These are phyloP conservation scores for Ophion obscuratus DNA, from an alignment of 2,888 invertebrate genomes.

Conservation along the genomic window DNA sequence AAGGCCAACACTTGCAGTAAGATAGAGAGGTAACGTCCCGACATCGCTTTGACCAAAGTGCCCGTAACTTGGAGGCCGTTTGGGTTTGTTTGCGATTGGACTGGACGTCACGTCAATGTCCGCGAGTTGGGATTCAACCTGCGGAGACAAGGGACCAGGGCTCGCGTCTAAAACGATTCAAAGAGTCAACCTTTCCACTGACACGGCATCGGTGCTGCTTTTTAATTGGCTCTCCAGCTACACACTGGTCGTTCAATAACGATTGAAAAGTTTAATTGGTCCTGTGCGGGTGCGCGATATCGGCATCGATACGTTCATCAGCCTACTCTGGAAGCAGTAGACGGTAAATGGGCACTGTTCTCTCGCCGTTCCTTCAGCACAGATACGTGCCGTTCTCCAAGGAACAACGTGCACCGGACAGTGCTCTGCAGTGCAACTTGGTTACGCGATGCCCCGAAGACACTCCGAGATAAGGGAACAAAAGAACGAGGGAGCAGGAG, in stretches of 20 bases:
- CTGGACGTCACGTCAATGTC: too few relatives aligned
- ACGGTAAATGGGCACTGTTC: constrained; percentile 28
- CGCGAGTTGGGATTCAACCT: too few relatives aligned
- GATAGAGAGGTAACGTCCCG: too few relatives aligned
- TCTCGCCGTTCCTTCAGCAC: neutral
- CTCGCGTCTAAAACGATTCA: too few relatives aligned
- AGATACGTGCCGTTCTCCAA: constrained; percentile 40
- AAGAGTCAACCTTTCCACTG: too few relatives aligned
- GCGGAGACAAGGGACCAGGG: too few relatives aligned
- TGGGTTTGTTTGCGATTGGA: too few relatives aligned
- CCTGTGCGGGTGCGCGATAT: constrained; percentile 15
- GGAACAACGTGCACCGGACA: constrained; percentile 41
- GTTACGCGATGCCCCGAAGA: constrained; percentile 75
- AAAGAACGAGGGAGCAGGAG: constrained; percentile 23
- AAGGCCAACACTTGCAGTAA: too few relatives aligned
- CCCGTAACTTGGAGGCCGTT: too few relatives aligned
- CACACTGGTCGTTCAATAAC: constrained; percentile 13
- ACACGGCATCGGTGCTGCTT: too few relatives aligned
- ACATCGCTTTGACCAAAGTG: too few relatives aligned
- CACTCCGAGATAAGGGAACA: constrained; percentile 76
- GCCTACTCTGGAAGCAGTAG: constrained; percentile 21
- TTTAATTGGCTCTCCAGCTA: neutral
- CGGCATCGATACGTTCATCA: constrained; percentile 2
- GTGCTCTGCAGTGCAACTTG: constrained; percentile 63
- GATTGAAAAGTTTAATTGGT: constrained; percentile 44